Base-by-base conservation (phyloP, 1,140 invertebrate species). In the Scaptomyza graminum region DNA sequence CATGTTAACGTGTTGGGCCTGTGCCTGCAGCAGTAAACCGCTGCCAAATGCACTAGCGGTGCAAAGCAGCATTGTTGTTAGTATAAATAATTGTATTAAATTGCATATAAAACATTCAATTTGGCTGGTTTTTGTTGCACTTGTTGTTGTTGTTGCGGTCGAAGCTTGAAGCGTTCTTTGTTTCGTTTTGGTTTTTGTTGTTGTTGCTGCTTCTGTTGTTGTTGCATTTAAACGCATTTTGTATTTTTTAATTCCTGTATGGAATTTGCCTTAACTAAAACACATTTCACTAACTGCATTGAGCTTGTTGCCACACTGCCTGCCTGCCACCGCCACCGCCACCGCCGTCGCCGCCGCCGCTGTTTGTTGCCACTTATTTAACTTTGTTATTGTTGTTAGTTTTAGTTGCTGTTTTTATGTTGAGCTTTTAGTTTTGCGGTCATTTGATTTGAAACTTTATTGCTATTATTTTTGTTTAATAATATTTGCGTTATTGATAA, bases 191-290 rank as follows among this genome's bases (percentile, higher is more conserved):
- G 37, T 39, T 39, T 7, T 41, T 41, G 37, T 41, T n/a, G 37
- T 62, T 63, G 52, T 74, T 68, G 63, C 61, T 79, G 82, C 44
- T 69, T 46, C 67, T 70, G 70, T 43, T 59, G 75, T 47, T 69
- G 83, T 78, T 79, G 81, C 83, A 88, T 68, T 89, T 87, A 89
- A 88, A 89, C 83, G 84, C 83, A 88, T 88, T 88, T 87, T 87
- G 83, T 69, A 72, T 62, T 79, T 64, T 78, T 74, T 49, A 64
- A 72, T 79, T 76, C 74, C 76, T 62, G 74, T 56, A 44, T 39
- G 73, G 76, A 76, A 80, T 87, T 85, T 70, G 64, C 67, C 68
- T 80, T 85, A 85, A 68, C 78, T 72, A 73, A 79, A 73, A 81
- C 79, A 83, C 79, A 83, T 83, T 83, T 83, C 71, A 74, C 67